Evolutionary conservation across 2,113 vertebrate genomes (phyloP), one percentile per base, ranked within the genome.

Genomic region (Recurvirostra avosetta): DNA sequence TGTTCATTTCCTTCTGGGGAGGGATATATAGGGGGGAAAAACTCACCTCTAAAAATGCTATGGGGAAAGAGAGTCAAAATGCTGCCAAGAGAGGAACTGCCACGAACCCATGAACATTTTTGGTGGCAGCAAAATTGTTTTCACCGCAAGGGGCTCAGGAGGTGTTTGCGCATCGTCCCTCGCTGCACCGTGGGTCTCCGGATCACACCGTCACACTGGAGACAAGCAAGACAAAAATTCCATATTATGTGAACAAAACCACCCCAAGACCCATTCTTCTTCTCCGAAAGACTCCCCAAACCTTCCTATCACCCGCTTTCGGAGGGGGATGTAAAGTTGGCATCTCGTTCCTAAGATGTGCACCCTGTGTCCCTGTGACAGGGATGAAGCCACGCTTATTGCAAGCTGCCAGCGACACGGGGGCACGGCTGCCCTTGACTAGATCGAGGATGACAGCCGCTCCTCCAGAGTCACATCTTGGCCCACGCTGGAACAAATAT

Each of bases 121-220:
- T 25, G 1, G 21, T 58, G 18, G 40, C 49, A 61, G 41, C 11
- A 66, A 49, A 77, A 49, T 11, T 15, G 40, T 6, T 75, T 84
- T 50, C 45, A 13, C 55, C 16, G 49, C 49, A 50, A 50, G 23
- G 22, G 23, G 49, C 49, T 25, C 12, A 2, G 32, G 47, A 26
- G 10, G n/a, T 1, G 13, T 49, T 65, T 49, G 16, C 16, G 15
- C 41, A 12, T 20, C 53, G 43, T 16, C 70, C 61, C 27, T 3
- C 2, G 0, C 40, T 7, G 0, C 79, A 23, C 21, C 3, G 1
- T 9, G 4, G 5, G 3, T 50, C n/a, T 50, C 63, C 8, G 0
- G 12, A 41, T 79, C 3, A 0, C 55, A 32, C 5, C 7, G 0
- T 8, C 12, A 2, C 0, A 41, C 3, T 0, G 1, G 45, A 26